Evolutionary conservation across 2,113 vertebrate species (phyloP), one percentile per base, ranked within the genome.

Genomic region (Takifugu bimaculatus): DNA sequence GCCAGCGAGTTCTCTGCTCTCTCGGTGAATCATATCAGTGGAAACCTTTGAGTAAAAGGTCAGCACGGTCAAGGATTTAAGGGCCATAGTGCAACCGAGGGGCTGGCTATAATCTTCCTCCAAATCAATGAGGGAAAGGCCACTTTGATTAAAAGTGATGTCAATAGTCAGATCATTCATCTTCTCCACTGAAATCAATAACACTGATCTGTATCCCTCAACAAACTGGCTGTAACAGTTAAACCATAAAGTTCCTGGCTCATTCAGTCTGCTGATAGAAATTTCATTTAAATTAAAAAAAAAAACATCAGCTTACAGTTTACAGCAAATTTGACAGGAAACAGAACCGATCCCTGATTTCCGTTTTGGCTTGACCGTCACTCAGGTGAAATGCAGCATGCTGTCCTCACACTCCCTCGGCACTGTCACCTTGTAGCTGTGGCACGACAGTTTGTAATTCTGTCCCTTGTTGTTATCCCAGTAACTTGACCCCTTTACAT

Each of bases 321-420:
- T 20, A 20, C 20, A 20, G 20, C 20, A 20, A 20, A 20, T 20
- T 20, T 20, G 20, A 20, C 20, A 20, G 20, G 20, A 20, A 20
- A 20, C 20, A 20, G 20, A 20, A 20, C 20, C 20, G 20, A 20
- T 20, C 20, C 20, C 20, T 20, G 20, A 20, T 20, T 20, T 11
- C 7, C 11, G 49, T 54, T 74, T 9, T 58, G 56, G 28, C 29
- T 26, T 0, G 3, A 67, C 80, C 80, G 57, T 5, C 47, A 25
- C 5, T 95, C 81, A 98, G 70, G 93, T 93, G 69, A 97, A 99
- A 78, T 97, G 95, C 85, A 96, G 92, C 93, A 95, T 92, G 87
- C 94, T 97, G 47, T 92, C 92, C 63, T 97, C 93, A n/a, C 94
- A 95, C 70, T 97, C 96, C 14, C 88, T 92, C 0, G 95, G 95